Conservation (phyloP, 2,888 invertebrate species). For the Caenorhabditis plicata region DNA sequence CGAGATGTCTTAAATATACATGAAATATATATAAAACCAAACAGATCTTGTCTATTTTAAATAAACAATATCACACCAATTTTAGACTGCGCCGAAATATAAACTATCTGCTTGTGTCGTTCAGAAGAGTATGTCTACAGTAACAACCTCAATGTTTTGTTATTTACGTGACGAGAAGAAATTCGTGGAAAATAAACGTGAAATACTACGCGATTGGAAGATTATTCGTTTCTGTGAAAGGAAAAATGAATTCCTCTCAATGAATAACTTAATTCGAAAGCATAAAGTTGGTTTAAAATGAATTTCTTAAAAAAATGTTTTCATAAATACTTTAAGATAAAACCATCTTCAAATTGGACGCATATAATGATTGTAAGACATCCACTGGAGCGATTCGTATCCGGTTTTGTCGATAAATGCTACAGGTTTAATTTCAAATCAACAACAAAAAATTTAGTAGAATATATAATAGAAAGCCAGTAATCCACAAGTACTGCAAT, state of each 20-base stretch:
- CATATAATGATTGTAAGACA: conserved; percentile 43
- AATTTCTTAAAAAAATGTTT: background rate
- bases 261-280: conserved; percentile 14
- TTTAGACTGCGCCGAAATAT: conserved; percentile 26
- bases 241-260: conserved; percentile 23
- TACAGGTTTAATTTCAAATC: conserved; percentile 13
- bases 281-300: conserved; percentile 8
- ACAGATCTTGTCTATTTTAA: too few species aligned
- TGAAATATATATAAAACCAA: too few species aligned
- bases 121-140: conserved; percentile 49
- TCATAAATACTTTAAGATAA: background rate
- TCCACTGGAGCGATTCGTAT: conserved; percentile 47
- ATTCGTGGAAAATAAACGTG: conserved; percentile 30
- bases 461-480: conserved; percentile 29
- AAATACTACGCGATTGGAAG: conserved; percentile 33
- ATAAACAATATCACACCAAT: too few species aligned
- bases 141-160: conserved; percentile 44
- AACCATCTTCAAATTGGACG: conserved; percentile 10
- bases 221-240: conserved; percentile 24
- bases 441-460: background rate
- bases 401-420: conserved; percentile 51
- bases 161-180: conserved; percentile 31
- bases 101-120: conserved; percentile 44
- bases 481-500: conserved; percentile 28
- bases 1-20: too few species aligned